These are phyloP conservation scores for Drosophila hydei DNA, from an alignment of 1,140 invertebrate genomes.

Conservation along the genomic window DNA sequence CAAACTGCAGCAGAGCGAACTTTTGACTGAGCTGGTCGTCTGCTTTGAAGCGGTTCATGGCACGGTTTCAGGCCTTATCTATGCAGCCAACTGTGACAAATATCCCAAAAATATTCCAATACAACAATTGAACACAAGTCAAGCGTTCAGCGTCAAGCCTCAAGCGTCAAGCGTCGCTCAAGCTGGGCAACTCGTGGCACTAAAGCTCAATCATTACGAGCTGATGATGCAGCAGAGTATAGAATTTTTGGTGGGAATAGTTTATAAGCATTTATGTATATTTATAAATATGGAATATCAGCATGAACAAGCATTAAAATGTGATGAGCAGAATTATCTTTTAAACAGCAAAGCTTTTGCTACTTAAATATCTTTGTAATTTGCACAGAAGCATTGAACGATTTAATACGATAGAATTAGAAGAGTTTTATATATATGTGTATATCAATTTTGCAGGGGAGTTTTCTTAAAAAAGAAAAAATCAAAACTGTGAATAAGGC, in stretches of 20 bases:
- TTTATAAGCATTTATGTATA: not conserved
- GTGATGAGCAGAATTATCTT: too few relatives aligned
- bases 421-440: too few relatives aligned
- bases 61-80: conserved; percentile 48
- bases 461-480: too few relatives aligned
- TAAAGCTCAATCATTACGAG: not conserved
- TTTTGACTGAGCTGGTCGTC: conserved; percentile 11
- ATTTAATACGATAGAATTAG: too few relatives aligned
- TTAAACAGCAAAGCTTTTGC: too few relatives aligned
- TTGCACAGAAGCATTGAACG: too few relatives aligned
- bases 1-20: not conserved
- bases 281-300: not conserved
- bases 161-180: conserved; percentile 2
- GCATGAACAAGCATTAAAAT: too few relatives aligned
- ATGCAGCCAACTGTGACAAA: conserved; percentile 37
- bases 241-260: not conserved
- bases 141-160: conserved; percentile 23
- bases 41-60: not conserved
- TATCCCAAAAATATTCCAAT: not conserved
- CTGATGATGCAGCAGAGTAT: too few relatives aligned
- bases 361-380: too few relatives aligned
- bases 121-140: conserved; percentile 10
- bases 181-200: not conserved
- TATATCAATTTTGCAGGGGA: too few relatives aligned
- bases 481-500: too few relatives aligned